These are phyloP conservation scores for Pterostichus madidus DNA, from an alignment of 2,888 invertebrate species.

Conservation along the genomic window DNA sequence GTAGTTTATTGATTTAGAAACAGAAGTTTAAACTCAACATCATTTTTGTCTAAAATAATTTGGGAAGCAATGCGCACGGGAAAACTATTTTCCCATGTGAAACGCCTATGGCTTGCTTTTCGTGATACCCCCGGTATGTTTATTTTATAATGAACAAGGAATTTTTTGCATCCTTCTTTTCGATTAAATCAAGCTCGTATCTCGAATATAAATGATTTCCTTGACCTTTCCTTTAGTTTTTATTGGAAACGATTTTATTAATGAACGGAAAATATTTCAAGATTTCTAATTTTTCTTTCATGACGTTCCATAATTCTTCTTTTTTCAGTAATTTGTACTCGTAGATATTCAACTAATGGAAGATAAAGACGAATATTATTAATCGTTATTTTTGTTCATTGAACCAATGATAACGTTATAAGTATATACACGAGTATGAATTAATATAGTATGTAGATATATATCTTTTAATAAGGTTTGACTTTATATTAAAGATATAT, in stretches of 20 bases:
- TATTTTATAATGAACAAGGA: too few relatives aligned
- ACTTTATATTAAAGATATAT: neutral
- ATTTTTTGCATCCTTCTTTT: too few relatives aligned
- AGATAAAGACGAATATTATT: neutral
- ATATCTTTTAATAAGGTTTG: constrained; percentile 7
- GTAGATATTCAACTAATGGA: neutral
- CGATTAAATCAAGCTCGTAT: neutral
- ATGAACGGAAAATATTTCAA: constrained; percentile 21
- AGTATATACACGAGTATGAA: too few relatives aligned
- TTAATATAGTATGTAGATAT: neutral
- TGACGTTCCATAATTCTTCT: neutral
- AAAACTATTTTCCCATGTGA: too few relatives aligned
- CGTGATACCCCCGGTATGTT: too few relatives aligned
- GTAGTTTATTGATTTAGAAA: too few relatives aligned
- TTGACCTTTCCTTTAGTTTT: constrained; percentile 4
- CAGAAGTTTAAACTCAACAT: too few relatives aligned
- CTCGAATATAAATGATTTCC: neutral
- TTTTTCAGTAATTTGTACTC: too few relatives aligned
- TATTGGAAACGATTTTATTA: neutral
- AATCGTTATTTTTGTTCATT: neutral
- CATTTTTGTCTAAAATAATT: too few relatives aligned
- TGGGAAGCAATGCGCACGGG: too few relatives aligned
- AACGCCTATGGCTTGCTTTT: too few relatives aligned
- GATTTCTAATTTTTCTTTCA: constrained; percentile 16
- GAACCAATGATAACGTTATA: neutral